phyloP scores from a whole-genome alignment of 2,888 invertebrate species.

The Phyllotreta striolata region DNA sequence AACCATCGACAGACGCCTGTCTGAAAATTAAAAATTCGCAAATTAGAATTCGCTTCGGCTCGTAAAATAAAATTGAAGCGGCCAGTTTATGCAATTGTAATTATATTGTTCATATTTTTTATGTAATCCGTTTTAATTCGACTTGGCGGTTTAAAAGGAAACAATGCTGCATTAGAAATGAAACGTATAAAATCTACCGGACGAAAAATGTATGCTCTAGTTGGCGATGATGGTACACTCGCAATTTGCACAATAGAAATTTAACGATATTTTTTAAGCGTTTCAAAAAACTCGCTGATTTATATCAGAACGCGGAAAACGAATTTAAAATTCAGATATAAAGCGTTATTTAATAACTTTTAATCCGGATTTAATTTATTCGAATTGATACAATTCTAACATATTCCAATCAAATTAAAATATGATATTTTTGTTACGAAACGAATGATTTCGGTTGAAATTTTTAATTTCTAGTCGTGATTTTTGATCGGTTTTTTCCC shows the following conservation, averaged over 20 bases:
- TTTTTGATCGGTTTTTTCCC: too few relatives aligned
- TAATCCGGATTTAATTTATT: background rate
- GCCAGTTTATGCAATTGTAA: conserved; percentile 2
- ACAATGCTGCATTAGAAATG: conserved; percentile 10
- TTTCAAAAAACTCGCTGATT: background rate
- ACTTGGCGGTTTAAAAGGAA: background rate
- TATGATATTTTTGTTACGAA: background rate
- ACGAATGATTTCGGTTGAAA: background rate
- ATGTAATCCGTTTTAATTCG: conserved; percentile 10
- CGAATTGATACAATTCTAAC: background rate
- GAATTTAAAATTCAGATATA: background rate
- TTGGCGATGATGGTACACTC: conserved; percentile 1
- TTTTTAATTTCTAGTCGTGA: background rate
- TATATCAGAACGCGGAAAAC: conserved; percentile 1
- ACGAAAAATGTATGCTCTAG: conserved; percentile 10
- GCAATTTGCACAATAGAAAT: conserved; percentile 5
- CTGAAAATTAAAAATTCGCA: conserved; percentile 46
- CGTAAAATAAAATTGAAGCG: background rate
- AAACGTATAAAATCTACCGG: conserved; percentile 1
- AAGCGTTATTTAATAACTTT: background rate
- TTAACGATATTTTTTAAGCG: conserved; percentile 1
- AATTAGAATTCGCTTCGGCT: background rate
- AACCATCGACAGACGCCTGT: conserved; percentile 54
- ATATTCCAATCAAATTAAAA: background rate
- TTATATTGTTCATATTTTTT: background rate